Conservation (phyloP, 2,113 vertebrate species). For the Brachyhypopomus occidentalis region DNA sequence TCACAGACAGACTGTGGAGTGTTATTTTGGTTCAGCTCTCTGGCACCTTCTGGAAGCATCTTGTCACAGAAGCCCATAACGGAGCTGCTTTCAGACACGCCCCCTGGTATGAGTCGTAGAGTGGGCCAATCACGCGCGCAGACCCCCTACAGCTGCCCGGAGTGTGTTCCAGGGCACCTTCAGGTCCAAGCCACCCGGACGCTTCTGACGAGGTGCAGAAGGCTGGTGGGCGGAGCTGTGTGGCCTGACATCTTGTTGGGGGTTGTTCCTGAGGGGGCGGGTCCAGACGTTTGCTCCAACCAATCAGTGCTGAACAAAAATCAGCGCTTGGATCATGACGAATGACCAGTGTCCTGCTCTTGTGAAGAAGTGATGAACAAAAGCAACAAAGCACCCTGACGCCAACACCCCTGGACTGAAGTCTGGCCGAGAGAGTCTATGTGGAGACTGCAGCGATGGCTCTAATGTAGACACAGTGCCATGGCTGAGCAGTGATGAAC, state of each 20-base stretch:
- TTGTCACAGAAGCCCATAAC: conserved; percentile 24
- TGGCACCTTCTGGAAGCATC: conserved; percentile 33
- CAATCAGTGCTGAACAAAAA: neutral
- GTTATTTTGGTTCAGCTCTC: conserved; percentile 50
- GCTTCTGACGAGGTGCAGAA: neutral
- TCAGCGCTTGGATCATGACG: neutral
- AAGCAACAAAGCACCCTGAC: neutral
- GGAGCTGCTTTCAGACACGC: conserved; percentile 1
- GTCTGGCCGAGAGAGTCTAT: neutral
- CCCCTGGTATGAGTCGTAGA: conserved; percentile 19
- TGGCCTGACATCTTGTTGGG: neutral
- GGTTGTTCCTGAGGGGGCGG: neutral
- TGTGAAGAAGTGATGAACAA: neutral
- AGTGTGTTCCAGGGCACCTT: neutral
- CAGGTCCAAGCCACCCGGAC: neutral
- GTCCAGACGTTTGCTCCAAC: neutral
- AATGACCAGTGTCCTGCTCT: neutral
- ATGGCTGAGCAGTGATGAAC: conserved; percentile 6
- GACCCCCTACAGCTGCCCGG: conserved; percentile 10
- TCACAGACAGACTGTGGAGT: conserved; percentile 22
- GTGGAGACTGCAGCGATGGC: neutral
- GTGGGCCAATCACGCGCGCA: neutral
- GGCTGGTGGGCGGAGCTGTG: neutral
- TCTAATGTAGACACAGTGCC: conserved; percentile 9
- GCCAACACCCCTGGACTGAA: neutral